Evolutionary conservation across 2,113 vertebrate species (phyloP).

Genomic region (Syrmaticus mikado): DNA sequence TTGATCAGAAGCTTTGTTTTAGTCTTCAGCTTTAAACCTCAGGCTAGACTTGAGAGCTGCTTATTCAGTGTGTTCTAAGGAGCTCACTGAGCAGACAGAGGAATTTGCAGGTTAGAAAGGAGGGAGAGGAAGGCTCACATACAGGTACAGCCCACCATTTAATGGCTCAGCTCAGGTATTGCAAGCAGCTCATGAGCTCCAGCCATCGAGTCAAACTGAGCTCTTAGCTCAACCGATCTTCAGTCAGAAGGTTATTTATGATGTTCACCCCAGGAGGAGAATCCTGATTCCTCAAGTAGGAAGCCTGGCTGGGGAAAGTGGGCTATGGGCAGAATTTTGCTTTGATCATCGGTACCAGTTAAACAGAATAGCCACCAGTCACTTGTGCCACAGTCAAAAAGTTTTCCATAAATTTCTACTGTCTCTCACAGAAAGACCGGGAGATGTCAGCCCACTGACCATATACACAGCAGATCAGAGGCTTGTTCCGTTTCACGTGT

Average conservation of each 20-base stretch:
- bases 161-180: not conserved
- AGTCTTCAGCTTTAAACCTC: constrained; percentile 41
- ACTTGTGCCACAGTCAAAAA: not conserved
- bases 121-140: not conserved
- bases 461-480: not conserved
- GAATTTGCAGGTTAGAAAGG: constrained; percentile 1
- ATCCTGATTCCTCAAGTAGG: not conserved
- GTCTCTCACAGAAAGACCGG: not conserved
- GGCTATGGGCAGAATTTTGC: not conserved
- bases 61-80: not conserved
- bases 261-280: not conserved
- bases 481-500: not conserved
- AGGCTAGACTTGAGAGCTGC: constrained; percentile 22
- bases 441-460: not conserved
- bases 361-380: not conserved
- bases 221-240: not conserved
- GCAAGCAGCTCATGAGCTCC: not conserved
- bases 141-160: not conserved
- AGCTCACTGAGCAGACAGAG: not conserved
- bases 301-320: not conserved
- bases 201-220: not conserved
- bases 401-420: not conserved
- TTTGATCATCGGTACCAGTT: not conserved
- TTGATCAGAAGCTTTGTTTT: constrained; percentile 48
- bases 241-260: not conserved